Evolutionary conservation across 2,888 invertebrate genomes (phyloP), one percentile per base, ranked within the genome.

Genomic region (Coenonympha arcania): DNA sequence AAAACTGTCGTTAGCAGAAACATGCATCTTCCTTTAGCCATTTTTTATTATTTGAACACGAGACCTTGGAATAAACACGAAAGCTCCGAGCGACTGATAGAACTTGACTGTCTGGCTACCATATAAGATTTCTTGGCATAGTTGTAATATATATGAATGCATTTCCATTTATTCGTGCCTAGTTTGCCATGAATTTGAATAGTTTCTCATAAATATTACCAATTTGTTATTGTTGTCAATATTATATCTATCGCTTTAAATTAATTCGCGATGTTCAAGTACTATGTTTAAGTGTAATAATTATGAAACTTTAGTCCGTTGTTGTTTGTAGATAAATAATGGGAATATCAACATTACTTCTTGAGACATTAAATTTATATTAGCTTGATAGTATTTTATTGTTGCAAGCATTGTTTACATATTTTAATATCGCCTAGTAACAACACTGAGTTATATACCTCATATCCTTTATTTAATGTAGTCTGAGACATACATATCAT

Each of bases 41-140:
- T 51, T 61, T 55, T 52, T 43, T 24, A 40, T 9, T 43, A 40
- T 9, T 43, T 20, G 30, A 39, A 22, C n/a, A n/a, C 36, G 19
- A 18, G 11, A 20, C 30, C 13, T 9, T n/a, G 9, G 3, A 34
- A 34, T 43, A 54, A 45, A 45, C 63, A 62, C 66, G 56, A 61
- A 64, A 63, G 56, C 59, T 31, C 58, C 46, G 52, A 33, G 9
- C 54, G 59, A 50, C 52, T 55, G 61, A 47, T 56, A 26, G 55
- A 64, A 63, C 66, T 58, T 54, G 65, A 68, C 67, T 70, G 68
- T 52, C 59, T 47, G 56, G 55, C 60, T 59, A 52, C 31, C 50
- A 52, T 59, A 54, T 52, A 57, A 48, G 47, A 45, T 60, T 59
- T 53, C 53, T 52, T 61, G 56, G 53, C 50, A 36, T 43, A 20